Percentiles rank a stretch among this genome's conserved stretches.
phyloP scores from a whole-genome alignment of 2,113 vertebrate genomes.

The Riparia riparia region DNA sequence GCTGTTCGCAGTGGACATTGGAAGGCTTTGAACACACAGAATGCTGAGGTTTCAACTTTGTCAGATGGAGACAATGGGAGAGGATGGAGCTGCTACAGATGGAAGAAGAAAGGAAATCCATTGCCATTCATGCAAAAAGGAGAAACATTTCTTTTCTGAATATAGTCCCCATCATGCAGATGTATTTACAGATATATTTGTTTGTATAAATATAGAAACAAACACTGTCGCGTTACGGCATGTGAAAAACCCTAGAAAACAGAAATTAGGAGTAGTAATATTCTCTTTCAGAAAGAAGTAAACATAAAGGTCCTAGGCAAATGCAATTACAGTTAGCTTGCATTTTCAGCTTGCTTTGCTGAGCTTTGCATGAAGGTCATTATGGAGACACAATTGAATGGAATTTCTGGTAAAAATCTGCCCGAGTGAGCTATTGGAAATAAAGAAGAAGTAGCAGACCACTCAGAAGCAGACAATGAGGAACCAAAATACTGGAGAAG shows the following conservation, averaged over 20 bases:
- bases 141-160: background rate
- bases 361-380: background rate
- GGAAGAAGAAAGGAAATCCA: background rate
- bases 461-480: background rate
- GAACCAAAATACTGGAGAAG: background rate
- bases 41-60: background rate
- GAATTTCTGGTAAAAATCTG: background rate
- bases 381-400: background rate
- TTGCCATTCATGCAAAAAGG: background rate
- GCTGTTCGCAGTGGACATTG: background rate
- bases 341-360: background rate
- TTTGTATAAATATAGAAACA: background rate
- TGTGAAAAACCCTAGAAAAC: background rate
- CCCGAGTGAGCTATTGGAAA: background rate
- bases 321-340: background rate
- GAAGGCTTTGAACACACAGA: background rate
- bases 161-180: background rate
- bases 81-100: background rate
- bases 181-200: background rate
- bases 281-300: background rate
- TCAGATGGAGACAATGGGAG: background rate
- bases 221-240: background rate
- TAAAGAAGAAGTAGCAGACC: background rate
- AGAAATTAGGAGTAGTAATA: background rate
- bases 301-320: background rate